phyloP scores from a whole-genome alignment of 37 sponge, comb jelly and placozoan genomes.

The Aplysina aerophoba region DNA sequence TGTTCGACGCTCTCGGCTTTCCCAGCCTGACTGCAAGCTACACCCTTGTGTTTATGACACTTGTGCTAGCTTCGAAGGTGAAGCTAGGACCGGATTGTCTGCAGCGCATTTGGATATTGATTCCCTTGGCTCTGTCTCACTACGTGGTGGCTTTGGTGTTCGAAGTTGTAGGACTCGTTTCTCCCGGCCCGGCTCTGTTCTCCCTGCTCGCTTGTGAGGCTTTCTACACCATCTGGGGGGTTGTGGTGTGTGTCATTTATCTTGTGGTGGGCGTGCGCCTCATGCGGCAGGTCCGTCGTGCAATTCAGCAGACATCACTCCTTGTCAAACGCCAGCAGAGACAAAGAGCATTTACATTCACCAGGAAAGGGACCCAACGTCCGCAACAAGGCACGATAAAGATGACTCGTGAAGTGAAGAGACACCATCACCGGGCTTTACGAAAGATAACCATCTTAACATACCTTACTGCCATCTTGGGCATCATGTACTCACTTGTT shows the following conservation, averaged over 20 bases:
- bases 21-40: slow-evolving; percentile 61
- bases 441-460: slow-evolving; percentile 57
- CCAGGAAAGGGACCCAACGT: background rate
- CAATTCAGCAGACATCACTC: background rate
- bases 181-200: slow-evolving; percentile 33
- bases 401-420: slow-evolving; percentile 27
- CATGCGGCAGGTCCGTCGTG: background rate
- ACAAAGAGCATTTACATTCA: background rate
- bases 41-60: slow-evolving; percentile 52
- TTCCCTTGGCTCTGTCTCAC: slow-evolving; percentile 30
- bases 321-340: background rate
- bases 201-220: slow-evolving; percentile 37
- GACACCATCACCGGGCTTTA: slow-evolving; percentile 29
- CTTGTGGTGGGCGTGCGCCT: slow-evolving; percentile 39
- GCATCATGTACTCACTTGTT: slow-evolving; percentile 39
- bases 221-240: slow-evolving; percentile 53
- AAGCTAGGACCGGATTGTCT: slow-evolving; percentile 35
- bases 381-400: background rate
- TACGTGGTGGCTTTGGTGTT: slow-evolving; percentile 47
- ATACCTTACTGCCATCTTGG: slow-evolving; percentile 33
- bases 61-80: slow-evolving; percentile 27
- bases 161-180: slow-evolving; percentile 24
- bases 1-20: slow-evolving; percentile 45
- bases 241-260: slow-evolving; percentile 37
- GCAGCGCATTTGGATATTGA: slow-evolving; percentile 25